Evolutionary conservation across 1,140 invertebrate genomes (phyloP), one percentile per base, ranked within the genome.

Genomic region (Drosophila simulans): DNA sequence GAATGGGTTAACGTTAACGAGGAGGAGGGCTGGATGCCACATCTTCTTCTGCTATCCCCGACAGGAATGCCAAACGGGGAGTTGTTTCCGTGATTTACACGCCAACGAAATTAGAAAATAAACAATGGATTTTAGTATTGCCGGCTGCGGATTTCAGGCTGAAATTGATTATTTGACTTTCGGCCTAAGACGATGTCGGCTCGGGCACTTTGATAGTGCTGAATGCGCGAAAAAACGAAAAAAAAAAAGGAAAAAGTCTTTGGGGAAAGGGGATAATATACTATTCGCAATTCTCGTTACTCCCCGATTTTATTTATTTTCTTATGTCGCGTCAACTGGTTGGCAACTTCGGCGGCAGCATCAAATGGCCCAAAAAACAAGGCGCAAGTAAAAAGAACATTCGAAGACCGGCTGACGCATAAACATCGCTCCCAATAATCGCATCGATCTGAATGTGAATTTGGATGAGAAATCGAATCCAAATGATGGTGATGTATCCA

Each of bases 31-130:
- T 45, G 45, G 22, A 17, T 63, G 25, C 34, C 40, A 39, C 13
- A 56, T 56, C 57, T 58, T 58, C 20, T 40, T 54, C 53, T 1
- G 45, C 12, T 45, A 34, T 25, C 12, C 43, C 27, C 20, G 3
- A 22, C 69, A 70, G 68, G 65, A 70, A 70, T 70, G 64, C 66
- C 64, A 70, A 70, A 11, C 42, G 17, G 12, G 63, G 79, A 82
- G 73, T 81, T 74, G 76, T 88, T 88, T 88, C 83, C 83, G 84
- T 88, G 83, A 88, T 88, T 88, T 88, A 88, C 83, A 86, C 84
- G 76, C 84, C 54, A 79, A 79, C 75, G 76, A 88, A 83, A 83
- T 69, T 83, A 68, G 51, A 83, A 88, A 88, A 88, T 88, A 88
- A 88, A 88, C 83, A 88, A 86, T 88, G 75, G 65, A 54, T 72